Evolutionary conservation across 2,888 invertebrate species (phyloP).

Genomic region (Nipponacmea schrenckii): DNA sequence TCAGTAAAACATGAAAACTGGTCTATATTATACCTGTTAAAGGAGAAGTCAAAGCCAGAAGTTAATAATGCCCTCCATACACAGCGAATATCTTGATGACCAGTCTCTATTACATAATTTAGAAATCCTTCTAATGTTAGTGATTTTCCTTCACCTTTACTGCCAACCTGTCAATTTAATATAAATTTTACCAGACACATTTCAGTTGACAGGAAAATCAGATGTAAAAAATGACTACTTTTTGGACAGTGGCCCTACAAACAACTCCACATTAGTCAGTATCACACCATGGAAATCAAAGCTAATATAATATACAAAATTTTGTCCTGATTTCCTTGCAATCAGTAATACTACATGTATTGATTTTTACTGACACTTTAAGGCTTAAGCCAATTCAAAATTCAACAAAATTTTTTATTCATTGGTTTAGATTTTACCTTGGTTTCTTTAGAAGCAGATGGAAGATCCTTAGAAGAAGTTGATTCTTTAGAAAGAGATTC

Average conservation of each 20-base stretch:
- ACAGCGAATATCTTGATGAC: slow-evolving; percentile 58
- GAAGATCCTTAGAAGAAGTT: slow-evolving; percentile 29
- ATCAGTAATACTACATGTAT: too few species aligned
- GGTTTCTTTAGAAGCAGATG: background rate
- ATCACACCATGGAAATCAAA: too few species aligned
- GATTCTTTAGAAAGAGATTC: slow-evolving; percentile 28
- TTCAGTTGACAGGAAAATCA: background rate
- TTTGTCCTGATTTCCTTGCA: too few species aligned
- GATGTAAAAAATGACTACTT: background rate
- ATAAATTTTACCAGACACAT: background rate
- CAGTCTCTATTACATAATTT: slow-evolving; percentile 58
- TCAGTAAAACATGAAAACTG: too few species aligned
- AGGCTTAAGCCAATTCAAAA: too few species aligned
- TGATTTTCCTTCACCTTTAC: slow-evolving; percentile 49
- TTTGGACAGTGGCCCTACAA: background rate
- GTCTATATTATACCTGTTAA: slow-evolving; percentile 60
- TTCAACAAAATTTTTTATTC: background rate
- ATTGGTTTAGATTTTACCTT: background rate
- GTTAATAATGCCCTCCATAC: slow-evolving; percentile 62
- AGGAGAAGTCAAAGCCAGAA: slow-evolving; percentile 64
- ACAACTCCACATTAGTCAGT: too few species aligned
- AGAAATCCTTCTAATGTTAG: slow-evolving; percentile 65
- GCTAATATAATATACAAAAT: too few species aligned
- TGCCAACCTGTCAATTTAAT: slow-evolving; percentile 17
- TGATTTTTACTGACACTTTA: too few species aligned